Evolutionary conservation across 2,113 vertebrate species (phyloP).

Genomic region (Pterocles gutturalis): DNA sequence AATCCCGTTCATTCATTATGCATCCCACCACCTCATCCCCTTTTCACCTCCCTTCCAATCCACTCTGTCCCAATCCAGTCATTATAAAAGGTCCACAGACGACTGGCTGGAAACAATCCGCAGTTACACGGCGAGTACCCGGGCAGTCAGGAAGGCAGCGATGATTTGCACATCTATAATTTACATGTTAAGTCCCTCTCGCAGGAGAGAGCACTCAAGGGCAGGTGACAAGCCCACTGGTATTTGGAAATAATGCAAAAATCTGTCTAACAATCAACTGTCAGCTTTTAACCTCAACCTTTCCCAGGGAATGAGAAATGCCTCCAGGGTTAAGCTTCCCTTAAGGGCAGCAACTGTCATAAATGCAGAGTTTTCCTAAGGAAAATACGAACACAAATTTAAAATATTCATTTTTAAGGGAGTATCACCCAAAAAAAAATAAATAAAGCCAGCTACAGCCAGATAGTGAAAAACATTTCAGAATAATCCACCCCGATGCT

Average conservation of each 20-base stretch:
- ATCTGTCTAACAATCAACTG: not conserved
- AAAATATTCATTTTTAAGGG: not conserved
- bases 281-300: slow-evolving; percentile 19
- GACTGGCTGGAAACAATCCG: not conserved
- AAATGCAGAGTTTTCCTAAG: not conserved
- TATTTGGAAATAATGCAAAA: slow-evolving; percentile 29
- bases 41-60: not conserved
- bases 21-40: not conserved
- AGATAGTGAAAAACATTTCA: not conserved
- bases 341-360: not conserved
- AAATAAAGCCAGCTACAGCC: not conserved
- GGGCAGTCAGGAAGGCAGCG: not conserved
- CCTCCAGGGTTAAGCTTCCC: slow-evolving; percentile 10
- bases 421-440: not conserved
- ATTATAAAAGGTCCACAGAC: not conserved
- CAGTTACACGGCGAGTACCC: not conserved
- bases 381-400: not conserved
- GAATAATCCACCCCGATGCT: not conserved
- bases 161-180: not conserved
- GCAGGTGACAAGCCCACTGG: slow-evolving; percentile 2
- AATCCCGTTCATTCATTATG: not conserved
- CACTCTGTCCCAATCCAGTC: not conserved
- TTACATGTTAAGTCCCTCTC: not conserved
- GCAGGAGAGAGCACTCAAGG: not conserved
- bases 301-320: slow-evolving; percentile 29